A percentile compares a stretch with the other conserved stretches of the same genome.
These are phyloP conservation scores for Embiotoca jacksoni DNA, from an alignment of 2,113 vertebrate species.

Conservation along the genomic window DNA sequence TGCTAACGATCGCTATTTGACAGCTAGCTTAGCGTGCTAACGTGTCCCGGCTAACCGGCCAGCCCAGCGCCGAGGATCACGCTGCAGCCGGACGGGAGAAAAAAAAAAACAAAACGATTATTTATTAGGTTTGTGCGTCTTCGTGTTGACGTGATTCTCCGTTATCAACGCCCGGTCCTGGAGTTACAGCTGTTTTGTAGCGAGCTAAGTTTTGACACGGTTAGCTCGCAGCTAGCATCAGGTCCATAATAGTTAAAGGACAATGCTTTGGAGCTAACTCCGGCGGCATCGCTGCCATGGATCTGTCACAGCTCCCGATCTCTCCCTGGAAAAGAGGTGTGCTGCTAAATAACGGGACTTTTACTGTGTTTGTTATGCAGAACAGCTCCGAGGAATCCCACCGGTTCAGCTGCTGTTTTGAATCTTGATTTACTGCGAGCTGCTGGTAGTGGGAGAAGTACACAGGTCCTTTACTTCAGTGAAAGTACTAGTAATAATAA, in stretches of 20 bases:
- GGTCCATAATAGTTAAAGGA: constrained; percentile 48
- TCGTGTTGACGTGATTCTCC: background rate
- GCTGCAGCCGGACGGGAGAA: background rate
- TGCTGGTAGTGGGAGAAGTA: too few species aligned
- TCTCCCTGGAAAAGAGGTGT: background rate
- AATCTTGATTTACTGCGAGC: too few species aligned
- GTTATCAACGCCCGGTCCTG: background rate
- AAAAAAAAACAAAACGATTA: too few species aligned
- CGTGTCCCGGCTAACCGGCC: constrained; percentile 39
- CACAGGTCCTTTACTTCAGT: too few species aligned
- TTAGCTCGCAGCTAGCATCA: constrained; percentile 53
- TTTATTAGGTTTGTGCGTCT: too few species aligned
- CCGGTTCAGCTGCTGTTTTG: too few species aligned
- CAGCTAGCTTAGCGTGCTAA: constrained; percentile 71
- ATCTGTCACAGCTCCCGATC: constrained; percentile 50
- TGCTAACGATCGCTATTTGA: constrained; percentile 67
- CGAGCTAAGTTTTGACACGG: background rate
- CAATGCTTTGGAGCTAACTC: constrained; percentile 67
- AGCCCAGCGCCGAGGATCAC: background rate
- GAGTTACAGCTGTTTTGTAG: background rate
- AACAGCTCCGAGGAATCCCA: too few species aligned
- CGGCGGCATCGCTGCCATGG: constrained; percentile 28
- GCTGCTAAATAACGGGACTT: too few species aligned
- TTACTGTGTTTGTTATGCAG: too few species aligned
- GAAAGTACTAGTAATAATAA: too few species aligned